A percentile compares a stretch with the other conserved stretches of the same genome.
These are phyloP conservation scores for Chloropsis hardwickii DNA, from an alignment of 2,113 vertebrate genomes.

Conservation along the genomic window DNA sequence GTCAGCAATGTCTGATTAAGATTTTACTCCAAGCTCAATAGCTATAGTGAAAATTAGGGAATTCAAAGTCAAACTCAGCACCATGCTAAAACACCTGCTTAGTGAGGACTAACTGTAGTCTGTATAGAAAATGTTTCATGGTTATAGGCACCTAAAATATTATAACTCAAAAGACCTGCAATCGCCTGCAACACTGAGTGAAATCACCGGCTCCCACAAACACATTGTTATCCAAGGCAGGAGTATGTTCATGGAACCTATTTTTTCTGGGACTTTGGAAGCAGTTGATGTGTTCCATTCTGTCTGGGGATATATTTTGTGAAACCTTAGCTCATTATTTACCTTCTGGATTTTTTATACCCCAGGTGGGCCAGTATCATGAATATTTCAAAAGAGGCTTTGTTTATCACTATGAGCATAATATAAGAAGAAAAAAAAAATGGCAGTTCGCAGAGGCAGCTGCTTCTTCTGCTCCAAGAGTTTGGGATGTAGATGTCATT, in stretches of 20 bases:
- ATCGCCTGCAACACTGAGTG: rapidly evolving
- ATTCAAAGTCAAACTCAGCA: background rate
- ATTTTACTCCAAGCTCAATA: background rate
- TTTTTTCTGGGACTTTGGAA: background rate
- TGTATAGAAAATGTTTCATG: background rate
- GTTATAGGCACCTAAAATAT: background rate
- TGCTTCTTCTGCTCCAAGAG: background rate
- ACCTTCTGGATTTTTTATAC: slow-evolving; percentile 16
- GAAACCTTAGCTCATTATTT: slow-evolving; percentile 23
- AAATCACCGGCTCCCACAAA: background rate
- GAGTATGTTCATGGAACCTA: background rate
- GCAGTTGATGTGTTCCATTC: background rate
- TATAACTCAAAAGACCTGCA: background rate
- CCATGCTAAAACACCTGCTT: background rate
- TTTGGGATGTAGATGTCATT: background rate
- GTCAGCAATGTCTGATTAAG: background rate
- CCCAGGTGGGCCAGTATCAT: background rate
- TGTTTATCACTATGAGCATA: background rate
- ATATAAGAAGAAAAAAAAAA: background rate
- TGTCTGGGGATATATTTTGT: background rate
- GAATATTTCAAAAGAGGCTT: background rate
- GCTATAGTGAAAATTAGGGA: background rate
- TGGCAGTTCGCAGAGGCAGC: background rate
- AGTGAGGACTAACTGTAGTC: background rate
- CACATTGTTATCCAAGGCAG: background rate